Evolutionary conservation across 2,113 vertebrate species (phyloP).

Genomic region (Sclerurus mexicanus): DNA sequence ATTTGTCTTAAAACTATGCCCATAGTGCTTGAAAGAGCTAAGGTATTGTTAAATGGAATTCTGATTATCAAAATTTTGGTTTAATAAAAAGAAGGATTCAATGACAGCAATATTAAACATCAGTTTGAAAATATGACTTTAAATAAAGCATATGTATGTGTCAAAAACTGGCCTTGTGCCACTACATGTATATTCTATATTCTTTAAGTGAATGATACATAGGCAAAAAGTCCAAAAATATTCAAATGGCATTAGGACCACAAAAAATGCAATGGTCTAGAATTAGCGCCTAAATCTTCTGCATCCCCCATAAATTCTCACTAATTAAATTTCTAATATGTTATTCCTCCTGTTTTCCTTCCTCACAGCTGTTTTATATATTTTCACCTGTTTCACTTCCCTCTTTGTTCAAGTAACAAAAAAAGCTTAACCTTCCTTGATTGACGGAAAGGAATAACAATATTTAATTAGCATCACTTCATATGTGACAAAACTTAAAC

Average conservation of each 20-base stretch:
- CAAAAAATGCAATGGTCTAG: conserved; percentile 9
- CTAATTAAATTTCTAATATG: conserved; percentile 43
- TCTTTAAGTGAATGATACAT: background rate
- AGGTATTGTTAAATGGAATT: background rate
- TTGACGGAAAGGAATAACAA: conserved; percentile 56
- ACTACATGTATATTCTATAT: background rate
- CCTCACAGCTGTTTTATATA: conserved; percentile 41
- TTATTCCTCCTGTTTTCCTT: conserved; percentile 35
- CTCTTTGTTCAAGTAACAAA: conserved; percentile 34
- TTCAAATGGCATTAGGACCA: background rate
- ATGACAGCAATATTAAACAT: background rate
- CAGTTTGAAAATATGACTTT: background rate
- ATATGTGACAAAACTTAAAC: conserved; percentile 74
- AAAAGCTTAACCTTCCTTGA: conserved; percentile 56
- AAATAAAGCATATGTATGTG: background rate
- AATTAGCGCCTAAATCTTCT: conserved; percentile 43
- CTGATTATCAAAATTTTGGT: background rate
- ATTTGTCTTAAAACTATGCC: background rate
- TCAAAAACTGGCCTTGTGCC: background rate
- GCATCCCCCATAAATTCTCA: conserved; percentile 1
- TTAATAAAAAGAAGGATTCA: background rate
- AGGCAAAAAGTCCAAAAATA: background rate
- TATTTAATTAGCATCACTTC: conserved; percentile 70
- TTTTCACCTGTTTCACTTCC: conserved; percentile 43
- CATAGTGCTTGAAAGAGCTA: background rate